Evolutionary conservation across 2,888 invertebrate species (phyloP), one percentile per base, ranked within the genome.

Genomic region (Aelia acuminata): DNA sequence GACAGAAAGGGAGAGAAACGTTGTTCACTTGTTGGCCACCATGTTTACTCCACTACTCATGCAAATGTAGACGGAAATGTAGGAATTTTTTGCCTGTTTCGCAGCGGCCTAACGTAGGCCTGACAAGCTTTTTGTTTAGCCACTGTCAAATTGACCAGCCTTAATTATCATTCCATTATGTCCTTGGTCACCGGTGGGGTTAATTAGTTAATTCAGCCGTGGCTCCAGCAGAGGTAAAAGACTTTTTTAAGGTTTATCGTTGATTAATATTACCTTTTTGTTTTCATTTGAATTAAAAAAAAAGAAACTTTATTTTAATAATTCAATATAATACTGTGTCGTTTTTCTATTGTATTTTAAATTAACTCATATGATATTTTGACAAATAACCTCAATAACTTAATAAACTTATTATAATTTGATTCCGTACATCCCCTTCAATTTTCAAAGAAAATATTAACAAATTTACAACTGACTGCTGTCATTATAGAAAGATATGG

Each of bases 1-100:
- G 50, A 53, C 53, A 50, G 80, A 84, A 84, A 57, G 49, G 39
- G 84, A 63, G 84, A 49, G 48, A 31, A 15, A 15, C 18, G 63
- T 70, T 70, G 63, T 70, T 70, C 63, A 70, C 63, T 70, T 70
- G 63, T 70, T 70, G 63, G 63, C 63, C 31, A 35, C 63, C 63
- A 70, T 70, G 63, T 70, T 70, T 70, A 70, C 63, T 70, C 63
- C 63, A 70, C 63, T 35, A 70, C 63, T 70, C 63, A 70, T 70
- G 63, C 63, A 70, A 70, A 70, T 70, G 63, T 70, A 70, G 63
- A 70, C 63, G 63, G 63, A 70, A 70, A 70, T 70, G 63, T 70
- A 70, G 63, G 35, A 70, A 70, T 70, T 70, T 70, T 70, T 70
- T 70, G 63, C 63, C 63, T 70, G 63, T 70, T 70, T 70, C 35